Conservation (phyloP, 2,797 vertebrate genomes). For the Merluccius polli region DNA sequence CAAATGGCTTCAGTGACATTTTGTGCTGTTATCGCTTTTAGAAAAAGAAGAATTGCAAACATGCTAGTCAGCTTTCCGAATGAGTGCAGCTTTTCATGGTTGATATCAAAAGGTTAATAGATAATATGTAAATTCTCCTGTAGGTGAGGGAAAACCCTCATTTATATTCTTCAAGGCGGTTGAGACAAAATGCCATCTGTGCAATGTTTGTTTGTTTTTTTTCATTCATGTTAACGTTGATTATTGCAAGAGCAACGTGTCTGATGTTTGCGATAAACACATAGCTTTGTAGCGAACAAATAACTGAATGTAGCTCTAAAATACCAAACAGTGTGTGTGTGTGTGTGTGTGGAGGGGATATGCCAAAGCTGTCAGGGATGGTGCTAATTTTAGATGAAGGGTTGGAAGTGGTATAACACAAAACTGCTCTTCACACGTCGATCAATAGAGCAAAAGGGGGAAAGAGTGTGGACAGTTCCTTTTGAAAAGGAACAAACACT, state of each 20-base stretch:
- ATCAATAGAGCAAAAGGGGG: neutral
- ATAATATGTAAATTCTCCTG: conserved; percentile 58
- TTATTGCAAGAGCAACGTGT: conserved; percentile 12
- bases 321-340: neutral
- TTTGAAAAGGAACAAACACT: neutral
- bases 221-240: conserved; percentile 11
- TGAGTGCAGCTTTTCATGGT: conserved; percentile 41
- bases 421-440: neutral
- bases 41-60: conserved; percentile 57
- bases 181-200: conserved; percentile 35
- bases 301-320: neutral
- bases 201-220: conserved; percentile 10
- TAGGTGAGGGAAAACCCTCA: conserved; percentile 36
- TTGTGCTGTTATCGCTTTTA: conserved; percentile 54
- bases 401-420: neutral
- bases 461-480: neutral
- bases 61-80: conserved; percentile 44
- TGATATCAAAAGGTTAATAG: conserved; percentile 66
- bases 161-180: conserved; percentile 49
- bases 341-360: neutral
- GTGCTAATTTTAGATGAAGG: neutral
- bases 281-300: neutral
- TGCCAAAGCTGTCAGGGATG: conserved; percentile 1
- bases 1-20: conserved; percentile 60
- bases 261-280: neutral